Base-by-base conservation (phyloP, 2,888 invertebrate species). In the Priapulus caudatus region DNA sequence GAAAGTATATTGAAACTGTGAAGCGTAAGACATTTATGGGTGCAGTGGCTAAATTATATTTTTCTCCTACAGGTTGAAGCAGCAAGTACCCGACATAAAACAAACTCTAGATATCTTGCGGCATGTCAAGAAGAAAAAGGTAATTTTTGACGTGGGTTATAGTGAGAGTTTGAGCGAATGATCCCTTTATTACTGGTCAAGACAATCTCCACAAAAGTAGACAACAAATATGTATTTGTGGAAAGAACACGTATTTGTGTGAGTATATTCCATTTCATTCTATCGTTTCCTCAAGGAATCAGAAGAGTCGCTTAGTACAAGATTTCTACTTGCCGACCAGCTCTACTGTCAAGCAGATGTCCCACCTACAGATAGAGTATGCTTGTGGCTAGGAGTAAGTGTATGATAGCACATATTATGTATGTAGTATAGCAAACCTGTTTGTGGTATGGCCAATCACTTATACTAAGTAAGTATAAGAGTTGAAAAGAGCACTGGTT, bases 11-110 rank as follows among this genome's bases (percentile, higher is more conserved):
- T n/a, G n/a, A n/a, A n/a, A n/a, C n/a, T n/a, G n/a, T n/a, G n/a
- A n/a, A n/a, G n/a, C n/a, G n/a, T n/a, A n/a, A n/a, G n/a, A n/a
- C n/a, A n/a, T n/a, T n/a, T n/a, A n/a, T n/a, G n/a, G n/a, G n/a
- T n/a, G n/a, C n/a, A n/a, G n/a, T n/a, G n/a, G n/a, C n/a, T n/a
- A n/a, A n/a, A n/a, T n/a, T n/a, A n/a, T n/a, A n/a, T n/a, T n/a
- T n/a, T 51, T 51, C 52, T 56, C 55, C 66, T 67, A 33, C 62
- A 78, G 79, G 60, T 75, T 97, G 54, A 84, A 86, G 64, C 81
- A 81, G 53, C 93, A 95, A 75, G 86, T 97, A 60, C 92, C 93
- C n/a, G 95, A 97, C 69, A 77, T 95, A 60, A 84, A 86, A 63
- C 80, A 88, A 58, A 89, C 93, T 0, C 70, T 95, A 60, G 85